Percentiles rank a stretch among this genome's conserved stretches.
These are phyloP conservation scores for Glyptemys insculpta DNA, from an alignment of 2,797 vertebrate genomes.

Conservation along the genomic window DNA sequence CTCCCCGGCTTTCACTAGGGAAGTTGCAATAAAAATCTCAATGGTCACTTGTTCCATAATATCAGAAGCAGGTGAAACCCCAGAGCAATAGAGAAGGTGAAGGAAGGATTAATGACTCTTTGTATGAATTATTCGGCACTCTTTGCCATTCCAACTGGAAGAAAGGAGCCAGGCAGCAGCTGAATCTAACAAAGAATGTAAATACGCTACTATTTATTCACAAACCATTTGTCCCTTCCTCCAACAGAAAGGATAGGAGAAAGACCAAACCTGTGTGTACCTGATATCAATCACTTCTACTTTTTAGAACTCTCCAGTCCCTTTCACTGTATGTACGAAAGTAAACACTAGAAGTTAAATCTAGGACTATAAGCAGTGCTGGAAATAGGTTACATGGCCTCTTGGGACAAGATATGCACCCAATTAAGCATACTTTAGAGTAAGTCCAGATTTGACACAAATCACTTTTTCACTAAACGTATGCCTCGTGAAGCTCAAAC, in stretches of 20 bases:
- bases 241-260: conserved; percentile 35
- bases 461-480: conserved; percentile 56
- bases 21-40: not conserved
- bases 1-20: not conserved
- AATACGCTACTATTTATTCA: conserved; percentile 68
- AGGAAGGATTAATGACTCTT: conserved; percentile 56
- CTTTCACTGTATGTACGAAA: not conserved
- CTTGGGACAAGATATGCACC: conserved; percentile 22
- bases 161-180: not conserved
- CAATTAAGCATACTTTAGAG: conserved; percentile 40
- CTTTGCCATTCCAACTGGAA: conserved; percentile 41
- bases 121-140: conserved; percentile 60
- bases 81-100: conserved; percentile 26
- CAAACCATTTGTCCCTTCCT: conserved; percentile 64
- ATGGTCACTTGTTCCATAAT: not conserved
- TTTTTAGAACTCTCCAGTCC: not conserved
- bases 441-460: conserved; percentile 30
- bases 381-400: conserved; percentile 57
- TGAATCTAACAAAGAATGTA: conserved; percentile 52
- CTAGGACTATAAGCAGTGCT: conserved; percentile 55
- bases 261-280: conserved; percentile 44
- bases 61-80: not conserved
- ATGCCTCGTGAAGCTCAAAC: conserved; percentile 59
- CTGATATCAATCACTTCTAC: conserved; percentile 47
- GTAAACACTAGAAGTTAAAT: conserved; percentile 53